A percentile compares a stretch with the other conserved stretches of the same genome.
These are phyloP conservation scores for Heliconius charithonia DNA, from an alignment of 2,888 invertebrate species.

Conservation along the genomic window DNA sequence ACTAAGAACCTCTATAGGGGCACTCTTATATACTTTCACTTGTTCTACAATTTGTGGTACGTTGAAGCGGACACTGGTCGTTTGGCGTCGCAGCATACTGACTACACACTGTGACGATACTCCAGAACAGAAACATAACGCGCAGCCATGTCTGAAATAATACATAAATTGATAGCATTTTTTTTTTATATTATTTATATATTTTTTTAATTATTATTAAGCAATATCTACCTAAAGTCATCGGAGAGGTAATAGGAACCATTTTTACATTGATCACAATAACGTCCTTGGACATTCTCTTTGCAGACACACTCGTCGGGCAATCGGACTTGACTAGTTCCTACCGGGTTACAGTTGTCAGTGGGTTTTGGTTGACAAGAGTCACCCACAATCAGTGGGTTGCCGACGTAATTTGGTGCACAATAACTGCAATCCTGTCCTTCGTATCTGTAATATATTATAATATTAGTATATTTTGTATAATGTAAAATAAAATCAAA, in stretches of 20 bases:
- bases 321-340: constrained; percentile 81
- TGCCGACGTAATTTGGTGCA: constrained; percentile 90
- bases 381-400: constrained; percentile 90
- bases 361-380: constrained; percentile 83
- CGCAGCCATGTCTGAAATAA: constrained; percentile 89
- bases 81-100: constrained; percentile 88
- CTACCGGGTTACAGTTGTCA: constrained; percentile 88
- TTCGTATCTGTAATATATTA: constrained; percentile 68
- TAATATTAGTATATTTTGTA: not conserved
- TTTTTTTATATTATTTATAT: not conserved
- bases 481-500: not conserved
- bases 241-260: constrained; percentile 92
- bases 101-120: constrained; percentile 91
- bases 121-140: constrained; percentile 98
- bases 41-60: constrained; percentile 67
- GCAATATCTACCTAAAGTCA: constrained; percentile 69
- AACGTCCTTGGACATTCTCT: constrained; percentile 88
- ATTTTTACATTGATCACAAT: constrained; percentile 93
- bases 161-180: not conserved
- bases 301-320: constrained; percentile 76
- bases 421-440: constrained; percentile 92
- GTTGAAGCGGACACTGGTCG: constrained; percentile 67
- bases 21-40: constrained; percentile 68
- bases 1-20: constrained; percentile 53
- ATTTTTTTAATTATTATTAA: too few relatives aligned